Conservation (phyloP, 1,140 invertebrate genomes). For the Caligus rogercresseyi region DNA sequence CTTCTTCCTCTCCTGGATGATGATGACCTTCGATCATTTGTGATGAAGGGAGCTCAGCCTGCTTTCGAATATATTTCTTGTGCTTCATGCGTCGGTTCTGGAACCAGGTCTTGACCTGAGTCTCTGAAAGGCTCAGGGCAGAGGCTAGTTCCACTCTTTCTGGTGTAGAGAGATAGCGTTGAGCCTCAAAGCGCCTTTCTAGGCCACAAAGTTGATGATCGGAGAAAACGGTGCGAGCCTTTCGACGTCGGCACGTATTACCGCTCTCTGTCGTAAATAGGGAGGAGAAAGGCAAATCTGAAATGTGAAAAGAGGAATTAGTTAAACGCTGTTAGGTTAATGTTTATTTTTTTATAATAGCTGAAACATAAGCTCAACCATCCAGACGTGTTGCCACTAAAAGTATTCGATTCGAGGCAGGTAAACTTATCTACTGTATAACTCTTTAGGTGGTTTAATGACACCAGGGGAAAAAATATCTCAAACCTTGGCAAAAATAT, state of each 20-base stretch:
- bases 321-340: too few relatives aligned
- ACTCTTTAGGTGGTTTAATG: too few relatives aligned
- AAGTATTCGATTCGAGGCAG: too few relatives aligned
- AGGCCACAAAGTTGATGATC: constrained; percentile 85
- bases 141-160: constrained; percentile 86
- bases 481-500: too few relatives aligned
- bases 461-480: too few relatives aligned
- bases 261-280: constrained; percentile 12
- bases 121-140: constrained; percentile 78
- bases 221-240: constrained; percentile 92
- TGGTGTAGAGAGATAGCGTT: constrained; percentile 89
- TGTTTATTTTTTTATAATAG: too few relatives aligned
- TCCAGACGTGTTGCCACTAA: too few relatives aligned
- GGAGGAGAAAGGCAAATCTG: constrained; percentile 6
- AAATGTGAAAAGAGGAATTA: neutral
- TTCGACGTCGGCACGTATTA: constrained; percentile 52
- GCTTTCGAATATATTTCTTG: constrained; percentile 73
- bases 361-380: too few relatives aligned
- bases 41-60: constrained; percentile 22
- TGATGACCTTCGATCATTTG: neutral
- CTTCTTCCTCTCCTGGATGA: neutral
- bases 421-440: too few relatives aligned
- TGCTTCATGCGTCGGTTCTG: constrained; percentile 94
- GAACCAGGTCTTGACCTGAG: constrained; percentile 97
- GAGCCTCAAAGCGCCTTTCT: constrained; percentile 84